Percentiles rank a stretch among this genome's conserved stretches.
Evolutionary conservation across 1,140 invertebrate species (phyloP).

Genomic region (Lerema accius): DNA sequence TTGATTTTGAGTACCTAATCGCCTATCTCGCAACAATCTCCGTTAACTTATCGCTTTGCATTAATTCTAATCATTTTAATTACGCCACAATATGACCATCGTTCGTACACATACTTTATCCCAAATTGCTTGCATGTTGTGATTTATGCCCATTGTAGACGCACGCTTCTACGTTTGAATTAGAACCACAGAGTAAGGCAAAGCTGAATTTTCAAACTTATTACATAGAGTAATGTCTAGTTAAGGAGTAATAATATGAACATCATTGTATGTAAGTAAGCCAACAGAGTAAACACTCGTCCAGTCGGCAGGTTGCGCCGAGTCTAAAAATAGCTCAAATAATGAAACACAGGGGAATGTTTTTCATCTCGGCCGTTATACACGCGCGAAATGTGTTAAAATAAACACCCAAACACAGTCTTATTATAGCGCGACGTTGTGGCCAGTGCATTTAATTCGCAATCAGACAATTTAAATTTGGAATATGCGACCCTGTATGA

Average conservation of each 20-base stretch:
- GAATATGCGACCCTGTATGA: constrained; percentile 59
- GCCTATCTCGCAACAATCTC: constrained; percentile 59
- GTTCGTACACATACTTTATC: constrained; percentile 50
- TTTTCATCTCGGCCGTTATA: constrained; percentile 79
- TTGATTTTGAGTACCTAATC: constrained; percentile 74
- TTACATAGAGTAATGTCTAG: constrained; percentile 32
- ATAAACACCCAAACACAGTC: constrained; percentile 77
- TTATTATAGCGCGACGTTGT: constrained; percentile 79
- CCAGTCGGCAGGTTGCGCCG: constrained; percentile 74
- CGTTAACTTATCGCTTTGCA: constrained; percentile 65
- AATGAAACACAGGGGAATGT: constrained; percentile 81
- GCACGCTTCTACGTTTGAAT: neutral
- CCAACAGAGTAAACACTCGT: constrained; percentile 74
- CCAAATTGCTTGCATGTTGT: constrained; percentile 54
- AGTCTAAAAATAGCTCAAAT: constrained; percentile 79
- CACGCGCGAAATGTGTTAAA: constrained; percentile 81
- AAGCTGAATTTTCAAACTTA: neutral
- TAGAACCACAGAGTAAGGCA: neutral
- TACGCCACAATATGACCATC: constrained; percentile 47
- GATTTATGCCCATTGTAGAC: constrained; percentile 47
- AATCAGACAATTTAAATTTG: constrained; percentile 70
- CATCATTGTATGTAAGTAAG: constrained; percentile 73
- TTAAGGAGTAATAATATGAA: constrained; percentile 68
- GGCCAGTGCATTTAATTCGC: constrained; percentile 75
- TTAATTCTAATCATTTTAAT: constrained; percentile 68